A percentile compares a stretch with the other conserved stretches of the same genome.
Evolutionary conservation across 1,140 invertebrate genomes (phyloP).

Genomic region (Sitodiplosis mosellana): DNA sequence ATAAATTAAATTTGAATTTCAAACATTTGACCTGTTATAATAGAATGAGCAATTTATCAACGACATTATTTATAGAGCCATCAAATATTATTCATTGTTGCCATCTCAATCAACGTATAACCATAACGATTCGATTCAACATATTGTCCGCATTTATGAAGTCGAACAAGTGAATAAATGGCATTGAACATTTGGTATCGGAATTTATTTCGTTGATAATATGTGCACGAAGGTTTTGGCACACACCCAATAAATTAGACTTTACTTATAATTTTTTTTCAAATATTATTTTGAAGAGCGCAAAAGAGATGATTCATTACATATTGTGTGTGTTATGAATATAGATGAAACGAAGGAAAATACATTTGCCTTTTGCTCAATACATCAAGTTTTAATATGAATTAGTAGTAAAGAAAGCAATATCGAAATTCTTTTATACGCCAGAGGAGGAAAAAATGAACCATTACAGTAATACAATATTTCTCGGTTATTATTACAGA

Average conservation of each 20-base stretch:
- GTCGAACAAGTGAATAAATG: too few relatives aligned
- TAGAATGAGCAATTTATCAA: too few relatives aligned
- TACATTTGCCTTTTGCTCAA: not conserved
- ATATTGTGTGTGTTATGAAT: not conserved
- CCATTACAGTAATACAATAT: not conserved
- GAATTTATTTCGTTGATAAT: not conserved
- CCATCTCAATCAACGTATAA: too few relatives aligned
- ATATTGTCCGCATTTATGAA: too few relatives aligned
- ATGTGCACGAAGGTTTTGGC: not conserved
- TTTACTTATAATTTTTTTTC: not conserved
- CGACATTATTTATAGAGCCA: too few relatives aligned
- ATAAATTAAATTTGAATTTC: too few relatives aligned
- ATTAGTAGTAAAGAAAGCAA: not conserved
- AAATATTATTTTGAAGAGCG: not conserved
- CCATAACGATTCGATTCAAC: too few relatives aligned
- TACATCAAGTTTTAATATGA: not conserved
- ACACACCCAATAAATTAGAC: not conserved
- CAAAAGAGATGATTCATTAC: not conserved
- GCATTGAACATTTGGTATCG: not conserved
- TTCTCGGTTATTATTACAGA: too few relatives aligned
- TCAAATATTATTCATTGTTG: too few relatives aligned
- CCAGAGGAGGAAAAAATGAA: not conserved
- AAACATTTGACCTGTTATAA: too few relatives aligned
- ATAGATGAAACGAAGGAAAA: not conserved
- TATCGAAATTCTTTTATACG: not conserved